Conservation (phyloP, 1,140 invertebrate genomes). For the Bombus ignitus region DNA sequence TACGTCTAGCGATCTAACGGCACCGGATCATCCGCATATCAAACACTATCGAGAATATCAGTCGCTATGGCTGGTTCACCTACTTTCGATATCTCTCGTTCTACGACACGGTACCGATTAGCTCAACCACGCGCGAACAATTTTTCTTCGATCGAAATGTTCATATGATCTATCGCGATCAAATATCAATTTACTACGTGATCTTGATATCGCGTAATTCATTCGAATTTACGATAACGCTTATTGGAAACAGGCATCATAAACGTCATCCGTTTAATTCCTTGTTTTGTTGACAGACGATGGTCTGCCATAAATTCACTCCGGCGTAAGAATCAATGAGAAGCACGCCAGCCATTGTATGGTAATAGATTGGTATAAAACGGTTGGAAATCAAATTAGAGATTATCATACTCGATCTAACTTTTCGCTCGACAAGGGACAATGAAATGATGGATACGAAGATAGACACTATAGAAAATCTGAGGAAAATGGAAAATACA, state of each 20-base stretch:
- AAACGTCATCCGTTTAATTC: background rate
- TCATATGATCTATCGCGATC: slow-evolving; percentile 27
- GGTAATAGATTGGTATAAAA: background rate
- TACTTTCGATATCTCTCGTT: slow-evolving; percentile 66
- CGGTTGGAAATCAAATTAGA: background rate
- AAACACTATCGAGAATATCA: slow-evolving; percentile 55
- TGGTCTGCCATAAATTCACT: background rate
- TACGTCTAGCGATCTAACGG: slow-evolving; percentile 64
- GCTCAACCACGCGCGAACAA: slow-evolving; percentile 43
- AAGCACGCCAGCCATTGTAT: background rate
- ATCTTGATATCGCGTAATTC: slow-evolving; percentile 25
- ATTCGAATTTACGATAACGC: background rate
- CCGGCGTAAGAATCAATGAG: background rate
- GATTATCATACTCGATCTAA: background rate
- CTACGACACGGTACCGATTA: slow-evolving; percentile 55
- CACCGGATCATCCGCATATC: slow-evolving; percentile 64
- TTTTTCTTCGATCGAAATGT: slow-evolving; percentile 50
- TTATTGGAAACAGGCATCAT: too few species aligned
- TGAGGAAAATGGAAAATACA: background rate
- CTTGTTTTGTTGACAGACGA: background rate
- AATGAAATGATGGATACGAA: background rate
- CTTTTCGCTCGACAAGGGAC: too few species aligned
- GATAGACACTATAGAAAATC: too few species aligned
- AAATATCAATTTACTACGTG: slow-evolving; percentile 6
- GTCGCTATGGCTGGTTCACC: slow-evolving; percentile 63